Base-by-base conservation (phyloP, 2,113 vertebrate species). In the Chaetorhynchus papuensis region DNA sequence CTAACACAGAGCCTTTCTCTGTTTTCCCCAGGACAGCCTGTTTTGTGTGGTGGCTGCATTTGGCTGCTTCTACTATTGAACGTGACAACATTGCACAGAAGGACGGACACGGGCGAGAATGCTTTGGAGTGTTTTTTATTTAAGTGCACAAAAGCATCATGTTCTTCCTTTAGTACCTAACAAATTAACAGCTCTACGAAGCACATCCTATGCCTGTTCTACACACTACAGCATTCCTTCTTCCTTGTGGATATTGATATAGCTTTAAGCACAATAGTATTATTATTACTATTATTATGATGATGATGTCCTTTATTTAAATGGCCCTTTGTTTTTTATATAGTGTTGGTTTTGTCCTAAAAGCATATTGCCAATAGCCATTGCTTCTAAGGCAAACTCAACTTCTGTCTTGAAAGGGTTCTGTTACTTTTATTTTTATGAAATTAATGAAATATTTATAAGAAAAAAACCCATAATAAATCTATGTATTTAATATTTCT, bases 31-130 rank as follows among this genome's bases (percentile, higher is more conserved):
- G 99, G 99, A 99, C 92, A 99, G 98, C 74, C 97, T 99, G 91
- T 99, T 99, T 95, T 99, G 99, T 96, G 97, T 99, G 66, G 99
- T 98, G 13, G 98, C 98, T 66, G 99, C 98, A 2, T 99, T 99
- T 82, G 99, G 99, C 90, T 98, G 98, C 94, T 99, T 99, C 98
- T 98, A 98, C 97, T 99, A 99, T 45, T 99, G 96, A 98, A 86
- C 66, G 56, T 45, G 9, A 93, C 78, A 83, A 79, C 20, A 15
- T 5, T 66, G 66, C 57, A 45, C 83, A 35, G 72, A 85, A 86
- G 49, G 37, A 71, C 31, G 31, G 72, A 71, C 27, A 5, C 3
- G 90, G 66, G 39, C 27, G 15, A 86, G 64, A 80, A 83, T 4
- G 2, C 42, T 64, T 89, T 45, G 30, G 61, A 57, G n/a, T 81